A percentile compares a stretch with the other conserved stretches of the same genome.
These are phyloP conservation scores for Sipha maydis DNA, from an alignment of 2,888 invertebrate genomes.

Conservation along the genomic window DNA sequence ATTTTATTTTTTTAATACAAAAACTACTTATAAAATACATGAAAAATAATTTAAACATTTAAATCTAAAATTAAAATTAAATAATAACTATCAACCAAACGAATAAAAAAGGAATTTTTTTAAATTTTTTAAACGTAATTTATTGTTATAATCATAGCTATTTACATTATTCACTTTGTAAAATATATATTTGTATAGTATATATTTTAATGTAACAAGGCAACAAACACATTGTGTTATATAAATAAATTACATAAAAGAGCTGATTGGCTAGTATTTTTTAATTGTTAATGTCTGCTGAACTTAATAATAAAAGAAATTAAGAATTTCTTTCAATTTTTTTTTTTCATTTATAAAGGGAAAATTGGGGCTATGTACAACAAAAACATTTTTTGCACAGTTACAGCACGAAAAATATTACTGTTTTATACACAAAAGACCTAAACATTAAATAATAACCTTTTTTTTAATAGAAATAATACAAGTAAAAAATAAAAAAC, in stretches of 20 bases:
- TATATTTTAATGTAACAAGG: slow-evolving; percentile 60
- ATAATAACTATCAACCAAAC: slow-evolving; percentile 28
- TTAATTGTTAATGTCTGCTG: slow-evolving; percentile 36
- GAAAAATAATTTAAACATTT: slow-evolving; percentile 43
- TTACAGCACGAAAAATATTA: slow-evolving; percentile 35
- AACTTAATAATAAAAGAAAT: slow-evolving; percentile 29
- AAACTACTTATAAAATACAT: slow-evolving; percentile 28
- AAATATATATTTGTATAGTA: slow-evolving; percentile 48
- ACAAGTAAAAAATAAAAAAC: slow-evolving; percentile 59
- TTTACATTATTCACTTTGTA: slow-evolving; percentile 58
- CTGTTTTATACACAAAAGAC: slow-evolving; percentile 59
- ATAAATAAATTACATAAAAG: slow-evolving; percentile 60
- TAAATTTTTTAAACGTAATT: slow-evolving; percentile 50
- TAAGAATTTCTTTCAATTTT: slow-evolving; percentile 10
- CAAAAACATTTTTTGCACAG: slow-evolving; percentile 41
- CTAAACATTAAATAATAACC: slow-evolving; percentile 62
- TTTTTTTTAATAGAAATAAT: slow-evolving; percentile 61
- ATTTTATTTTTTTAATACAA: slow-evolving; percentile 15
- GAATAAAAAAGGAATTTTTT: slow-evolving; percentile 24
- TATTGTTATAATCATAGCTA: slow-evolving; percentile 57
- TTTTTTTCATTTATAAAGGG: not conserved
- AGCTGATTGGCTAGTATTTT: slow-evolving; percentile 47
- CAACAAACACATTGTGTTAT: slow-evolving; percentile 59
- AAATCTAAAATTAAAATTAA: slow-evolving; percentile 43
- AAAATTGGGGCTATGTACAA: slow-evolving; percentile 35